Evolutionary conservation across 1,140 invertebrate species (phyloP).

Genomic region (Drosophila repletoides): DNA sequence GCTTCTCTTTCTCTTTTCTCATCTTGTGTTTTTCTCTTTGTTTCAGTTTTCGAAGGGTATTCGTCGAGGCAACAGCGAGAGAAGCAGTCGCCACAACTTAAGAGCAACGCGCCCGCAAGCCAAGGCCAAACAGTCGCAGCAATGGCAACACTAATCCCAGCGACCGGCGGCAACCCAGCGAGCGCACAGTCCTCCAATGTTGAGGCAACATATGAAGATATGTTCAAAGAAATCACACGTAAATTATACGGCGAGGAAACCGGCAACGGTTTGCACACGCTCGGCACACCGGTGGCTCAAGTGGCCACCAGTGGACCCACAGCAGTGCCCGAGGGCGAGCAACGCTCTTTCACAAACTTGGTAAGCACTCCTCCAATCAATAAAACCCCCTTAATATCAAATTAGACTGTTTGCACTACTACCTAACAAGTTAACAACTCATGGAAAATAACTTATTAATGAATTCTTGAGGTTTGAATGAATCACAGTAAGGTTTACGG

Average conservation of each 20-base stretch:
- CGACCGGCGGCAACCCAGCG: conserved; percentile 67
- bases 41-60: conserved; percentile 59
- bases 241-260: conserved; percentile 94
- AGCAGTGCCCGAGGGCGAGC: conserved; percentile 79
- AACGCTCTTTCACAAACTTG: conserved; percentile 82
- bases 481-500: too few species aligned
- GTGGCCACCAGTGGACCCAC: conserved; percentile 81
- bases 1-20: neutral
- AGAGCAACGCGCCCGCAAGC: conserved; percentile 56
- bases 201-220: conserved; percentile 82
- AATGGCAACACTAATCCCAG: conserved; percentile 82
- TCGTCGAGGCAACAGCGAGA: conserved; percentile 61
- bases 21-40: neutral
- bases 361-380: too few species aligned
- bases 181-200: conserved; percentile 81
- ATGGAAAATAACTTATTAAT: too few species aligned
- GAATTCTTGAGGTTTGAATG: too few species aligned
- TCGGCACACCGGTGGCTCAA: conserved; percentile 81
- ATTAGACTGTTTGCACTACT: too few species aligned
- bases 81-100: conserved; percentile 53
- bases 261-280: conserved; percentile 83
- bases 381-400: too few species aligned
- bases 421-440: too few species aligned
- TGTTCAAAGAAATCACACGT: conserved; percentile 92
- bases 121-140: conserved; percentile 65